These are phyloP conservation scores for Drosophila lutescens DNA, from an alignment of 2,888 invertebrate genomes.

Conservation along the genomic window DNA sequence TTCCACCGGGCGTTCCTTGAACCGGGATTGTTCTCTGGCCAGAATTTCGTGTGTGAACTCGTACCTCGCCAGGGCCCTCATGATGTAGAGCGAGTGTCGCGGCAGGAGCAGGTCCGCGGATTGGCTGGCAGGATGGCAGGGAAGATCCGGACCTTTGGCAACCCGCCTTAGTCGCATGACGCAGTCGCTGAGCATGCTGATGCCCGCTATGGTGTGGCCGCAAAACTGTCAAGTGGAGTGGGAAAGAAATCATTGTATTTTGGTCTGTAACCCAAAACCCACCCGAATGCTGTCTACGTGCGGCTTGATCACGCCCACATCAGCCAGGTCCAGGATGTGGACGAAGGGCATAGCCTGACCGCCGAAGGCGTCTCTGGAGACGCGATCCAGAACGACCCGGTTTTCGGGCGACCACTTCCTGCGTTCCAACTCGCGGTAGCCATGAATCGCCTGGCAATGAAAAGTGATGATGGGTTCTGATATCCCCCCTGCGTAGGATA, in stretches of 20 bases:
- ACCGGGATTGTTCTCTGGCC: constrained; percentile 87
- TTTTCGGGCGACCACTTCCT: constrained; percentile 91
- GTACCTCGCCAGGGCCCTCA: constrained; percentile 94
- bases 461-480: no score
- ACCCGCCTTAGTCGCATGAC: constrained; percentile 94
- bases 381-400: constrained; percentile 88
- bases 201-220: constrained; percentile 96
- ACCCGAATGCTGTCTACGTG: constrained; percentile 98
- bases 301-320: constrained; percentile 96
- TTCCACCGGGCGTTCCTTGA: constrained; percentile 86
- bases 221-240: constrained; percentile 90
- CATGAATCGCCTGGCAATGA: constrained; percentile 93
- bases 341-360: constrained; percentile 89
- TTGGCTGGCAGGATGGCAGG: constrained; percentile 60
- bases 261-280: constrained; percentile 70
- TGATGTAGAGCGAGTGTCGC: constrained; percentile 94
- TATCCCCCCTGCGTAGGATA: constrained; percentile 7
- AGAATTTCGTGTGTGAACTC: constrained; percentile 96
- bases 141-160: constrained; percentile 14
- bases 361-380: constrained; percentile 89
- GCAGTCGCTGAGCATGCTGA: constrained; percentile 93
- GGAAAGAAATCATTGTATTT: neutral
- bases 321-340: constrained; percentile 96
- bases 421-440: constrained; percentile 97
- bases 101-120: constrained; percentile 90